Percentiles rank a stretch among this genome's conserved stretches.
phyloP scores from a whole-genome alignment of 2,797 vertebrate species.

The Scyliorhinus canicula region DNA sequence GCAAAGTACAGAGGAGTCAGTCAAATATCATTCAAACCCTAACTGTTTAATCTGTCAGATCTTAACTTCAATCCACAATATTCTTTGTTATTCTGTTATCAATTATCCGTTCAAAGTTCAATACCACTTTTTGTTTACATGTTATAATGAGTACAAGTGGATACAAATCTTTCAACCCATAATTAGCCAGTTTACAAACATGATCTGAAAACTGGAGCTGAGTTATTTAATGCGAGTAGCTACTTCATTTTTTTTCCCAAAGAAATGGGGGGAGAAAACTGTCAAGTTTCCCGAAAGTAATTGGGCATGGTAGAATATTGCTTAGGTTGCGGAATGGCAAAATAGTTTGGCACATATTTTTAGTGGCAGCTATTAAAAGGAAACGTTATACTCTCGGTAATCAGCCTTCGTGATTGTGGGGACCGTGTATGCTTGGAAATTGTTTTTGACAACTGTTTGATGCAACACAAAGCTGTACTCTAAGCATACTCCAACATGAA shows the following conservation, averaged over 20 bases:
- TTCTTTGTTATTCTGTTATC: neutral
- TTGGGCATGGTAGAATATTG: neutral
- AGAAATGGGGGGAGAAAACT: conserved; percentile 16
- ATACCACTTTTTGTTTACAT: conserved; percentile 41
- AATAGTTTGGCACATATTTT: conserved; percentile 32
- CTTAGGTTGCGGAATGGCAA: neutral
- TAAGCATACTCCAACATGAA: neutral
- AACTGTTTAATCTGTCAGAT: neutral
- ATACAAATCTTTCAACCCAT: conserved; percentile 46
- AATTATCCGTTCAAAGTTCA: neutral
- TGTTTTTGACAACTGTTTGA: conserved; percentile 29
- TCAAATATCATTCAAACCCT: neutral
- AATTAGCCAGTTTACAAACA: conserved; percentile 12
- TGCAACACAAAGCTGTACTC: conserved; percentile 4
- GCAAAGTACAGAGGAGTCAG: neutral
- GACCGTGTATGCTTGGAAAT: neutral
- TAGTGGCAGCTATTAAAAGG: conserved; percentile 36
- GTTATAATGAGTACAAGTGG: conserved; percentile 42
- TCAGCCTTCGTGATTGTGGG: conserved; percentile 1
- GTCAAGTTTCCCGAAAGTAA: neutral
- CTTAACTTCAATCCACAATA: neutral
- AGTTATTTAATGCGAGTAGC: neutral
- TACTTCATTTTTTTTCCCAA: neutral
- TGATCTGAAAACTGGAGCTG: neutral
- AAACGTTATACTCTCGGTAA: conserved; percentile 28